A percentile compares a stretch with the other conserved stretches of the same genome.
Conservation (phyloP, 2,888 invertebrate species). For the Tachystola acroxantha region DNA sequence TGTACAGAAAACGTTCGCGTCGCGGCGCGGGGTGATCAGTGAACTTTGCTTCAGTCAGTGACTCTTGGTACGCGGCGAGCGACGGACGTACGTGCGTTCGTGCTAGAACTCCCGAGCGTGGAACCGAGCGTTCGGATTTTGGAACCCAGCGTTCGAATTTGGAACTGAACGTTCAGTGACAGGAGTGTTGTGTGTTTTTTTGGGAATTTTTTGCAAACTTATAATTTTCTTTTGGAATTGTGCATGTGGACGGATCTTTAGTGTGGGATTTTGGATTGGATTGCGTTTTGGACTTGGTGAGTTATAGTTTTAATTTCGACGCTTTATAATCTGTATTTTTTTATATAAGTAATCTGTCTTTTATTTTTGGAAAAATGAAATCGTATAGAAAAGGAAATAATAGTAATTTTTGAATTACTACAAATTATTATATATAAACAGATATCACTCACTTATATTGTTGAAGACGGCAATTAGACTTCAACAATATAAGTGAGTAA, state of each 20-base stretch:
- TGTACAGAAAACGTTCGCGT: conserved; percentile 36
- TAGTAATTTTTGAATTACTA: too few species aligned
- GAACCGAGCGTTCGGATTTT: conserved; percentile 39
- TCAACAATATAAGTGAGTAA: too few species aligned
- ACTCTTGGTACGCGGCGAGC: conserved; percentile 50
- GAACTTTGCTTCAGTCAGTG: conserved; percentile 55
- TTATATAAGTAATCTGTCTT: too few species aligned
- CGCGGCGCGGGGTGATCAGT: conserved; percentile 27
- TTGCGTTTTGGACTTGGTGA: conserved; percentile 71
- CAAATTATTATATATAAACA: too few species aligned
- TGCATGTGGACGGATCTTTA: conserved; percentile 61
- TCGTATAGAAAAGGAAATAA: too few species aligned
- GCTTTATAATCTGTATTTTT: not conserved
- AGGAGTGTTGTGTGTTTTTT: conserved; percentile 45
- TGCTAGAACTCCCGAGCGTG: conserved; percentile 28
- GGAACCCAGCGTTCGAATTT: conserved; percentile 20
- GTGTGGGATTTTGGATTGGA: conserved; percentile 71
- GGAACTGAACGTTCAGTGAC: conserved; percentile 63
- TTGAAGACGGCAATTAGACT: too few species aligned
- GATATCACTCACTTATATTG: too few species aligned
- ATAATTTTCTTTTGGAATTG: conserved; percentile 25
- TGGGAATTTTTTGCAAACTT: conserved; percentile 13
- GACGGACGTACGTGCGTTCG: conserved; percentile 35
- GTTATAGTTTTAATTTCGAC: conserved; percentile 19
- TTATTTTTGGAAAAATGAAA: too few species aligned